Evolutionary conservation across 2,888 invertebrate species (phyloP).

Genomic region (Spialia ferax): DNA sequence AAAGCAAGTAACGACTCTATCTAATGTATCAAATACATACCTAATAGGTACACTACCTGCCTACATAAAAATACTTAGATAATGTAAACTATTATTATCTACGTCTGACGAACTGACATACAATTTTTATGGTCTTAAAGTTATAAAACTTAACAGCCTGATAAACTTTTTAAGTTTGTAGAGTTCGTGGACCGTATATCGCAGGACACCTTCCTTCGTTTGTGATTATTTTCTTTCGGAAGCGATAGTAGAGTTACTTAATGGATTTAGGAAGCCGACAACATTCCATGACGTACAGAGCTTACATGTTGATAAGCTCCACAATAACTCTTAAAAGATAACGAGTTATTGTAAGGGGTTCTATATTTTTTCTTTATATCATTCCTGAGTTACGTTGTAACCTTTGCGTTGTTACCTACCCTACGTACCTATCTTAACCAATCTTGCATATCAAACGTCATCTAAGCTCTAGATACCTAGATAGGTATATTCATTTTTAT

Average conservation of each 20-base stretch:
- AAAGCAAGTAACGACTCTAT: too few relatives aligned
- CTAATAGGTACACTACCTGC: neutral
- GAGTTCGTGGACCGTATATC: constrained; percentile 43
- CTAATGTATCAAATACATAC: too few relatives aligned
- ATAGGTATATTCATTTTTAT: too few relatives aligned
- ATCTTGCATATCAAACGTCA: too few relatives aligned
- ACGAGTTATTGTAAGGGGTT: constrained; percentile 8
- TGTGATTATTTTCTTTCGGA: constrained; percentile 32
- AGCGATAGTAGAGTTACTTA: constrained; percentile 31
- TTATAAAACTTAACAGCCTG: constrained; percentile 21
- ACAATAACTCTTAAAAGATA: constrained; percentile 26
- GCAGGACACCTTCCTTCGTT: constrained; percentile 8
- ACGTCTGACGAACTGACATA: neutral
- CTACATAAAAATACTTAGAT: neutral
- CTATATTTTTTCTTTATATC: neutral
- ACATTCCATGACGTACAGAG: constrained; percentile 28
- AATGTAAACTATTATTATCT: neutral
- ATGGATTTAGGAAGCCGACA: constrained; percentile 34
- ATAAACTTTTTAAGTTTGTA: constrained; percentile 28
- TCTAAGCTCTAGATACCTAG: too few relatives aligned
- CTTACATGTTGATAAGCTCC: constrained; percentile 31
- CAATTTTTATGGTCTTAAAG: constrained; percentile 12
- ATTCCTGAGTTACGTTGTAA: too few relatives aligned
- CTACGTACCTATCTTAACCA: too few relatives aligned
- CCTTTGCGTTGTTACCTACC: too few relatives aligned